Evolutionary conservation across 2,888 invertebrate genomes (phyloP).

Genomic region (Minunthozetes semirufus): DNA sequence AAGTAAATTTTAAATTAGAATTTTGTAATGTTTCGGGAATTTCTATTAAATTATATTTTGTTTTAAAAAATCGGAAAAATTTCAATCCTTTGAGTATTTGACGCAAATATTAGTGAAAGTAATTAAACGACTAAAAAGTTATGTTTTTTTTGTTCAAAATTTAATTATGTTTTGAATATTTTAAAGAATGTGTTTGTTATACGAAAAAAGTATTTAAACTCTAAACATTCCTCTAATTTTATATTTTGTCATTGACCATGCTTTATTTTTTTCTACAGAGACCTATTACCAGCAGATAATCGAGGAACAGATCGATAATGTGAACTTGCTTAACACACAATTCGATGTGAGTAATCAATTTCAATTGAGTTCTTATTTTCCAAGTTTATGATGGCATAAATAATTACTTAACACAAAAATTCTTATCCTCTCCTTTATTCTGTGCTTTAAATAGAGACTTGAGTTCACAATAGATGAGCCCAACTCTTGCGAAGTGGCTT

Average conservation of each 20-base stretch:
- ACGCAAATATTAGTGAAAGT: no score
- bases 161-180: no score
- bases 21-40: neutral
- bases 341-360: slow-evolving; percentile 61
- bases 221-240: no score
- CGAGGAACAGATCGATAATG: slow-evolving; percentile 61
- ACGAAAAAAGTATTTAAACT: no score
- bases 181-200: no score
- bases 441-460: slow-evolving; percentile 61
- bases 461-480: slow-evolving; percentile 59
- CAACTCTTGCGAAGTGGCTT: slow-evolving; percentile 71
- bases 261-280: neutral
- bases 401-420: neutral
- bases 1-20: neutral
- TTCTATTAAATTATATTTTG: no score
- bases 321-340: slow-evolving; percentile 58
- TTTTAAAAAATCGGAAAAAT: no score
- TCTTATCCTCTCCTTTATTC: neutral
- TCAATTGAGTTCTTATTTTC: neutral
- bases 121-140: no score
- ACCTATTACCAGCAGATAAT: slow-evolving; percentile 61
- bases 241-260: no score
- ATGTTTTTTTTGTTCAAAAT: no score
- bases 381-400: neutral
- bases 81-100: no score